phyloP scores from a whole-genome alignment of 2,888 invertebrate species.

The Adelognathus sp. region DNA sequence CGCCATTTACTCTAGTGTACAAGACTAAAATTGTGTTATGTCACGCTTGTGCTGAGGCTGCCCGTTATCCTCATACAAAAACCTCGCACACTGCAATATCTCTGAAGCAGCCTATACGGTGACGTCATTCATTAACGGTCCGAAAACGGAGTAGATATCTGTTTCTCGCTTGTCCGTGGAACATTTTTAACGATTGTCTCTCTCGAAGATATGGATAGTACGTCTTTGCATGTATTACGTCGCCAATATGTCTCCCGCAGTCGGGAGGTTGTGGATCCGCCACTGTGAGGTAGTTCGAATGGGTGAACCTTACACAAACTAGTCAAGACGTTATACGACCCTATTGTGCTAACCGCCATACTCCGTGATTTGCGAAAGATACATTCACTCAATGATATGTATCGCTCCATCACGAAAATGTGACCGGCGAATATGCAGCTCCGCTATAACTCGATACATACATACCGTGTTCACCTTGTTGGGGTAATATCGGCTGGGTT shows the following conservation, averaged over 20 bases:
- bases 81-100: no score
- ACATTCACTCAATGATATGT: slow-evolving; percentile 32
- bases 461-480: slow-evolving; percentile 28
- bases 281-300: slow-evolving; percentile 36
- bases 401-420: slow-evolving; percentile 17
- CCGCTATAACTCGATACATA: neutral
- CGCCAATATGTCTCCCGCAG: neutral
- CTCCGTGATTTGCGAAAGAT: slow-evolving; percentile 40
- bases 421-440: neutral
- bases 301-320: slow-evolving; percentile 53
- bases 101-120: no score
- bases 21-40: no score
- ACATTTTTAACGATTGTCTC: neutral
- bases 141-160: neutral
- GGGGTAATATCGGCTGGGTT: slow-evolving; percentile 39
- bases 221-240: slow-evolving; percentile 15
- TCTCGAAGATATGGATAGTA: no score
- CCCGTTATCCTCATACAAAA: neutral
- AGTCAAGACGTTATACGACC: slow-evolving; percentile 40
- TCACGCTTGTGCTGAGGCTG: no score
- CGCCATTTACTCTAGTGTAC: no score
- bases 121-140: neutral
- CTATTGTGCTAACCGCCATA: slow-evolving; percentile 45
- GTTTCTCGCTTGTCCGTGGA: neutral
- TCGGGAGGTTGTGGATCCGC: neutral